Evolutionary conservation across 1,140 invertebrate genomes (phyloP).

Genomic region (Monomorium pharaonis): DNA sequence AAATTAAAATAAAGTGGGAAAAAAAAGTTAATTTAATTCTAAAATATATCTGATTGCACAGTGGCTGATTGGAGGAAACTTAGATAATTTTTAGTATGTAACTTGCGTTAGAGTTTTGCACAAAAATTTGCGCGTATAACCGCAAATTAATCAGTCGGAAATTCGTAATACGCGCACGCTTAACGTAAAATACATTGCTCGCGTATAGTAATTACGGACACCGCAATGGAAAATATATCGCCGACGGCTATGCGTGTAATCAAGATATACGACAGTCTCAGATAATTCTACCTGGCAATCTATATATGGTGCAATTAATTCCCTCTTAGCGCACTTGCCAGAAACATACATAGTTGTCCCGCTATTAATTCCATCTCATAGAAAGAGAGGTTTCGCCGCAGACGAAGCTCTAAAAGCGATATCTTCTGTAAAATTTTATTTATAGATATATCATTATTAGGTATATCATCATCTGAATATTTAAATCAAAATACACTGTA

Average conservation of each 20-base stretch:
- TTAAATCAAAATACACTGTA: not conserved
- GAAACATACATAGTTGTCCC: slow-evolving; percentile 33
- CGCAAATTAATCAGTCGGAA: slow-evolving; percentile 33
- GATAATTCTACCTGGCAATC: slow-evolving; percentile 43
- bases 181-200: slow-evolving; percentile 39
- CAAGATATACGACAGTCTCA: slow-evolving; percentile 44
- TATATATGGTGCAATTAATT: slow-evolving; percentile 46
- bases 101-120: not conserved
- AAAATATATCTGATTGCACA: not conserved
- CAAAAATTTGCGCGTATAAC: not conserved
- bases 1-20: not conserved
- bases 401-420: not conserved
- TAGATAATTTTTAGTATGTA: not conserved
- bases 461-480: not conserved
- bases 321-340: slow-evolving; percentile 29
- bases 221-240: slow-evolving; percentile 53
- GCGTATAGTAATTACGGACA: slow-evolving; percentile 38
- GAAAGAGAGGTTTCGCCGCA: not conserved
- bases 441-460: not conserved
- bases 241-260: slow-evolving; percentile 34
- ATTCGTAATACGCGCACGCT: slow-evolving; percentile 21
- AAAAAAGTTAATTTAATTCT: not conserved
- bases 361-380: slow-evolving; percentile 28
- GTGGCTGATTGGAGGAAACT: not conserved
- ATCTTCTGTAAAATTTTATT: not conserved